Conservation (phyloP, 2,888 invertebrate genomes). For the Cerastoderma edule region DNA sequence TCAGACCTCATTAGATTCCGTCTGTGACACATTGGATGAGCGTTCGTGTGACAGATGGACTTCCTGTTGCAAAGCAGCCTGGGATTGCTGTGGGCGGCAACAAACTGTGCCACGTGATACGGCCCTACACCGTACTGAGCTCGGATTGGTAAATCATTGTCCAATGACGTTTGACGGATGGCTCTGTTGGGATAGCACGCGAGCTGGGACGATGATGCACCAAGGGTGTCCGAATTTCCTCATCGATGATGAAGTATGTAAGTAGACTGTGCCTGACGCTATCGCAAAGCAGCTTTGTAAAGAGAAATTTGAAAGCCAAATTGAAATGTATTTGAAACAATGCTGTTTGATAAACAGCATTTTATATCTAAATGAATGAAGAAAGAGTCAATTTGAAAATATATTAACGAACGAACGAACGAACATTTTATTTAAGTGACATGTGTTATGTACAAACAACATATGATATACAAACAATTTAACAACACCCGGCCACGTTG, state of each 20-base stretch:
- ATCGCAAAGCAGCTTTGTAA: no score
- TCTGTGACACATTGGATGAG: constrained; percentile 64
- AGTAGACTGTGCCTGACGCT: no score
- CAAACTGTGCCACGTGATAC: constrained; percentile 61
- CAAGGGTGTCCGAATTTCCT: constrained; percentile 71
- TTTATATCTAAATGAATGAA: no score
- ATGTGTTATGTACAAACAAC: no score
- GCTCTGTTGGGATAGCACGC: constrained; percentile 74
- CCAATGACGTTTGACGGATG: constrained; percentile 78
- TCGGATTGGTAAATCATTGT: constrained; percentile 54
- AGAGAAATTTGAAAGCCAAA: no score
- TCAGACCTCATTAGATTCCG: constrained; percentile 11
- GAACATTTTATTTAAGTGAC: no score
- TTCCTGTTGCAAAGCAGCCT: constrained; percentile 67
- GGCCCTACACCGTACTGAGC: constrained; percentile 23
- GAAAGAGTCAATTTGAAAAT: no score
- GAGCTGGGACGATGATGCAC: constrained; percentile 48
- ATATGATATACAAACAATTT: no score
- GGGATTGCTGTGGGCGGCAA: constrained; percentile 66
- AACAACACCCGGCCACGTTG: no score
- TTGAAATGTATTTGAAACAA: no score
- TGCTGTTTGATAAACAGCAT: no score
- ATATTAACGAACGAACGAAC: no score
- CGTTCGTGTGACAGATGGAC: constrained; percentile 70
- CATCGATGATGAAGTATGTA: background rate